A percentile compares a stretch with the other conserved stretches of the same genome.
phyloP scores from a whole-genome alignment of 2,888 invertebrate genomes.

The Azorinus chamasolen region DNA sequence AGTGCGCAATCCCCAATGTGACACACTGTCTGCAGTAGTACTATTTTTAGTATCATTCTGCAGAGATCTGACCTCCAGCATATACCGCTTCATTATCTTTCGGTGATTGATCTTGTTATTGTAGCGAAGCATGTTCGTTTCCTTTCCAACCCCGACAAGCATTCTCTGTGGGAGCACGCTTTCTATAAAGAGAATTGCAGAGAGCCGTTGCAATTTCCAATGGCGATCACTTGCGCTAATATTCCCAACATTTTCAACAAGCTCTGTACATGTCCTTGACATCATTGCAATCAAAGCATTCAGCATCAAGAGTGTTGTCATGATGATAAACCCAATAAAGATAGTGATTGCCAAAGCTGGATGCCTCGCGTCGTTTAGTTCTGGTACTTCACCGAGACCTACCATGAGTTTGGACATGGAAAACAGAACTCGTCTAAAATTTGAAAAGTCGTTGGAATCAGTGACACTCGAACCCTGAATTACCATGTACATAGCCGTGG shows the following conservation, averaged over 20 bases:
- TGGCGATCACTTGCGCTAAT: conserved; percentile 55
- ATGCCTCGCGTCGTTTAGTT: conserved; percentile 56
- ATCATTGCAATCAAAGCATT: conserved; percentile 77
- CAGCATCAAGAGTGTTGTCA: conserved; percentile 72
- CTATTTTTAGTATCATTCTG: conserved; percentile 27
- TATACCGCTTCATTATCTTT: conserved; percentile 36
- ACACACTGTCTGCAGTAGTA: conserved; percentile 1
- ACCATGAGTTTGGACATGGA: conserved; percentile 75
- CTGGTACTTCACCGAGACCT: conserved; percentile 66
- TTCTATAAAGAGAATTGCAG: conserved; percentile 63
- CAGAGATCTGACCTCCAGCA: conserved; percentile 49
- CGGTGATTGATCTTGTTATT: conserved; percentile 23
- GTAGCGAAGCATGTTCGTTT: conserved; percentile 26
- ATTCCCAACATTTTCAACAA: conserved; percentile 59
- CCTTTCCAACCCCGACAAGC: conserved; percentile 26
- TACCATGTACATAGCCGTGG: conserved; percentile 72
- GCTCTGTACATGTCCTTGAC: conserved; percentile 68
- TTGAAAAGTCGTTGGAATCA: conserved; percentile 37
- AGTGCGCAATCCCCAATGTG: conserved; percentile 42
- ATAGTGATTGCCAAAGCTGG: conserved; percentile 66
- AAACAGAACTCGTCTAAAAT: conserved; percentile 55
- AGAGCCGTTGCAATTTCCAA: conserved; percentile 62
- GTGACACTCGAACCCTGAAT: conserved; percentile 53
- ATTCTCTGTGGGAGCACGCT: conserved; percentile 38
- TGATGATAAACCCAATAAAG: conserved; percentile 65